A percentile compares a stretch with the other conserved stretches of the same genome.
Evolutionary conservation across 92 coral and sea anemone species (phyloP).

Genomic region (Porites lobata): DNA sequence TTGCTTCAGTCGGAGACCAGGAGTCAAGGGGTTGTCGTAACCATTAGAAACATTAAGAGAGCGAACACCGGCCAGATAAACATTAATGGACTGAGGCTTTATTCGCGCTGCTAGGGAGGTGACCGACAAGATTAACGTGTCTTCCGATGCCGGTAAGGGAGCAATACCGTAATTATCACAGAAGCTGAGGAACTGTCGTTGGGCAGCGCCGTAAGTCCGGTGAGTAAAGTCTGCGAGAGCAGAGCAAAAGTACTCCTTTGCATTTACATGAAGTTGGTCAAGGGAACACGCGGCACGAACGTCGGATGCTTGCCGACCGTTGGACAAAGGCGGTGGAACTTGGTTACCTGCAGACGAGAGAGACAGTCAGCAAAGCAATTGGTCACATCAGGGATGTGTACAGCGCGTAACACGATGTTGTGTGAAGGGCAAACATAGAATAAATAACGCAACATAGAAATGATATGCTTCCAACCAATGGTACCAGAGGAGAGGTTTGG

Average conservation of each 20-base stretch:
- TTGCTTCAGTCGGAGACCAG: constrained; percentile 47
- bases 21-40: constrained; percentile 40
- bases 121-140: too few relatives aligned
- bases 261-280: too few relatives aligned
- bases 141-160: too few relatives aligned
- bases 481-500: background rate
- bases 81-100: constrained; percentile 11
- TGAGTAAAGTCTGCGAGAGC: too few relatives aligned
- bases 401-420: background rate
- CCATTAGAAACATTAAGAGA: constrained; percentile 58
- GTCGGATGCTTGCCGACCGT: background rate
- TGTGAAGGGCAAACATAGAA: background rate
- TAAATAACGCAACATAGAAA: constrained; percentile 3
- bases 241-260: too few relatives aligned
- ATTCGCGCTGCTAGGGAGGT: too few relatives aligned
- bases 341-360: constrained; percentile 9
- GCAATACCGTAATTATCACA: constrained; percentile 2
- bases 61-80: constrained; percentile 63
- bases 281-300: too few relatives aligned
- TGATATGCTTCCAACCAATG: background rate
- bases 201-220: background rate
- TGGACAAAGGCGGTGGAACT: constrained; percentile 17
- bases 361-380: constrained; percentile 22
- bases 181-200: constrained; percentile 17
- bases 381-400: constrained; percentile 27